Conservation (phyloP, 2,113 vertebrate genomes). For the Chaetodon trifascialis region DNA sequence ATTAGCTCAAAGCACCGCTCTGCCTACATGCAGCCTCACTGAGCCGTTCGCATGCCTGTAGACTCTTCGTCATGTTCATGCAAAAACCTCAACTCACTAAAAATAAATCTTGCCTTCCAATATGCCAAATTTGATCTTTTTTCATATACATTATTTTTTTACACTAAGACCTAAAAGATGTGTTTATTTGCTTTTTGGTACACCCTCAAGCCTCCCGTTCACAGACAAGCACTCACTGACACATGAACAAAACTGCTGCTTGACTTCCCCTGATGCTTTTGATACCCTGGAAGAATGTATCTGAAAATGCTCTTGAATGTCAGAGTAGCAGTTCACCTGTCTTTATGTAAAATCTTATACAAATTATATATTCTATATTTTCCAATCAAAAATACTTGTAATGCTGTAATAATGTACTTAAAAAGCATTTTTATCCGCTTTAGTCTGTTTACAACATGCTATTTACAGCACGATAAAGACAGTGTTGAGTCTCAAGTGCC, state of each 20-base stretch:
- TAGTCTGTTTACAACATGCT: too few relatives aligned
- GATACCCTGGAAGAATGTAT: not conserved
- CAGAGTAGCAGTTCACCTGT: not conserved
- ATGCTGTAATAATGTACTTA: not conserved
- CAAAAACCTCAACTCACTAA: too few relatives aligned
- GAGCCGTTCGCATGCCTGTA: not conserved
- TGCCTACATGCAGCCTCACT: too few relatives aligned
- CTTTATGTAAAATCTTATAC: not conserved
- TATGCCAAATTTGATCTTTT: too few relatives aligned
- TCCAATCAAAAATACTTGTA: too few relatives aligned
- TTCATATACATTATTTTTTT: too few relatives aligned
- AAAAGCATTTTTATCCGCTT: not conserved
- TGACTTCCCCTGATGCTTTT: not conserved
- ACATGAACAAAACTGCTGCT: not conserved
- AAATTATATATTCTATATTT: not conserved
- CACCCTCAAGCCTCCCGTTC: not conserved
- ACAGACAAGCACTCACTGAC: not conserved
- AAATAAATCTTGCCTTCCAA: too few relatives aligned
- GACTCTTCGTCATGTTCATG: too few relatives aligned
- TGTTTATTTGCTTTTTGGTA: too few relatives aligned
- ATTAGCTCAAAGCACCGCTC: too few relatives aligned
- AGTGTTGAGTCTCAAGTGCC: slow-evolving; percentile 12
- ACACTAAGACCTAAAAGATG: too few relatives aligned
- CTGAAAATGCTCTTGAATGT: not conserved
- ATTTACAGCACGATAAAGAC: slow-evolving; percentile 7